phyloP scores from a whole-genome alignment of 2,888 invertebrate species.

The Tetranychus piercei region DNA sequence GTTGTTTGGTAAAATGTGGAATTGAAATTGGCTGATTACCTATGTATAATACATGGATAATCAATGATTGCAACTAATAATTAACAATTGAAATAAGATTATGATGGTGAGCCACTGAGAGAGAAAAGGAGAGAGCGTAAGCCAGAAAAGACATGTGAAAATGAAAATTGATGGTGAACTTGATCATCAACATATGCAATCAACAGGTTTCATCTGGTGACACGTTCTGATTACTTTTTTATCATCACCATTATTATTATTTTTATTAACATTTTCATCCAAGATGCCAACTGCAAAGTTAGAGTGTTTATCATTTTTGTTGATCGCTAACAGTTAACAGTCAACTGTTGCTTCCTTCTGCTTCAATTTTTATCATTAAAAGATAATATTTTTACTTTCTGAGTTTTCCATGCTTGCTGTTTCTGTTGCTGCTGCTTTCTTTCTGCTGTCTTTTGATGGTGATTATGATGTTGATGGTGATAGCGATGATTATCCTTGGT shows the following conservation, averaged over 20 bases:
- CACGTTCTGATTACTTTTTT: background rate
- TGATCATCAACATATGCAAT: conserved; percentile 8
- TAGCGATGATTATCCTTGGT: background rate
- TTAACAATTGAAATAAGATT: background rate
- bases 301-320: background rate
- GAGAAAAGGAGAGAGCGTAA: background rate
- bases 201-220: conserved; percentile 1
- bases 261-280: background rate
- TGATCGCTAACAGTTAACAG: background rate
- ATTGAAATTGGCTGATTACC: background rate
- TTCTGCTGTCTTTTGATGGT: no score
- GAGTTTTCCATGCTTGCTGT: no score
- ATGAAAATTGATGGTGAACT: background rate
- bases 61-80: background rate
- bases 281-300: conserved; percentile 1
- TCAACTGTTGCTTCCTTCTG: background rate
- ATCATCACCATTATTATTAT: background rate
- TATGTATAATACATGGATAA: background rate
- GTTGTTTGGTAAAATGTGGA: background rate
- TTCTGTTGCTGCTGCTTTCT: no score
- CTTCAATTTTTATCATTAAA: background rate
- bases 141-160: background rate
- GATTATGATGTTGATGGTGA: no score
- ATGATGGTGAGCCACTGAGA: background rate
- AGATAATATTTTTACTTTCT: no score